A percentile compares a stretch with the other conserved stretches of the same genome.
These are phyloP conservation scores for Drosophila lini DNA, from an alignment of 1,140 invertebrate species.

Conservation along the genomic window DNA sequence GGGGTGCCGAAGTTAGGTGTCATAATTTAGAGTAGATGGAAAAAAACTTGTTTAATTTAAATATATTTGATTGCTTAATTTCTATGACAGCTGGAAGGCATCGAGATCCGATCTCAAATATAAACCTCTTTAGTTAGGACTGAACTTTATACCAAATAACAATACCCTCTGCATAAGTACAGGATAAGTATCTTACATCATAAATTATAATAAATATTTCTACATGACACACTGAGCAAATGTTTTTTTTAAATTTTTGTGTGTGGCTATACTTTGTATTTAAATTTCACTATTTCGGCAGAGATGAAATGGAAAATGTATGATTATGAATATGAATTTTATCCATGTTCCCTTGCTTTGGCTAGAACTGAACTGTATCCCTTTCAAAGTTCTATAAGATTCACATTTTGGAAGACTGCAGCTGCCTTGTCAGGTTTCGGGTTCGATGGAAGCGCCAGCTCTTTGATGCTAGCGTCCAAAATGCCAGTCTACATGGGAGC, in stretches of 20 bases:
- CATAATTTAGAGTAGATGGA: too few relatives aligned
- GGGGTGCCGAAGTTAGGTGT: too few relatives aligned
- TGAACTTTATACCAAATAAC: too few relatives aligned
- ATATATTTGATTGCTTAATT: too few relatives aligned
- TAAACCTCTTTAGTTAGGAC: too few relatives aligned
- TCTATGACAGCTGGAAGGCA: too few relatives aligned
- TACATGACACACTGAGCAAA: not conserved
- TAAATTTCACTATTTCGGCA: not conserved
- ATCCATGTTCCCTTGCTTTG: not conserved
- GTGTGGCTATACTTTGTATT: not conserved
- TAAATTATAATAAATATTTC: too few relatives aligned
- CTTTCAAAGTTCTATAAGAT: not conserved
- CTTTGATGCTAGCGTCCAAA: conserved; percentile 45
- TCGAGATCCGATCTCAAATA: too few relatives aligned
- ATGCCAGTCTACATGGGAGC: conserved; percentile 5
- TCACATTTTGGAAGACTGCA: not conserved
- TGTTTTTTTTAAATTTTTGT: not conserved
- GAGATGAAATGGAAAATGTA: not conserved
- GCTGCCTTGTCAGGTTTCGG: conserved; percentile 12
- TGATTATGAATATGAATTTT: not conserved
- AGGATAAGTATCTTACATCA: too few relatives aligned
- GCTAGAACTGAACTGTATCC: not conserved
- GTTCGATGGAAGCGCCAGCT: conserved; percentile 7
- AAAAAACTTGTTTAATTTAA: too few relatives aligned
- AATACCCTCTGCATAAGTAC: too few relatives aligned